These are phyloP conservation scores for Istiophorus platypterus DNA, from an alignment of 2,113 vertebrate genomes.

Conservation along the genomic window DNA sequence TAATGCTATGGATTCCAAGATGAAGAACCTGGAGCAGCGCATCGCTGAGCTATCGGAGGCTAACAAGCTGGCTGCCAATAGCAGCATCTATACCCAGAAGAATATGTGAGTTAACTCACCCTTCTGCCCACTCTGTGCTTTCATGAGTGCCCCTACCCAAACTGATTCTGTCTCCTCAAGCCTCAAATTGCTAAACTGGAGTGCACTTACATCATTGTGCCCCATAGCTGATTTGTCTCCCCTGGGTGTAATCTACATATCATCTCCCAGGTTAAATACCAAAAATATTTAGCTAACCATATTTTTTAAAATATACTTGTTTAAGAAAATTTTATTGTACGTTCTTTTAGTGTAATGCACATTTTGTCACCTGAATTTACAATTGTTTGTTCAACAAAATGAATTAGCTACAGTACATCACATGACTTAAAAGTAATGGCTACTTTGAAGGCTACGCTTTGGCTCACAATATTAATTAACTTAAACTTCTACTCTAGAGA, in stretches of 20 bases:
- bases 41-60: constrained; percentile 97
- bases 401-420: background rate
- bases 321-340: background rate
- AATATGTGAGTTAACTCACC: constrained; percentile 92
- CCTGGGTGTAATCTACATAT: background rate
- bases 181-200: constrained; percentile 51
- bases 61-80: constrained; percentile 98
- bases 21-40: constrained; percentile 97
- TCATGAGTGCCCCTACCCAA: constrained; percentile 35
- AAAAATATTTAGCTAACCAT: constrained; percentile 25
- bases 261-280: constrained; percentile 18
- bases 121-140: constrained; percentile 55
- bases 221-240: constrained; percentile 1
- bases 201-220: constrained; percentile 15
- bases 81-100: constrained; percentile 98
- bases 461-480: background rate
- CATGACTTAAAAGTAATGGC: background rate
- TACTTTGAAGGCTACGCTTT: background rate
- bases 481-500: background rate
- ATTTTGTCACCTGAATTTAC: background rate
- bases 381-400: background rate
- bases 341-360: background rate
- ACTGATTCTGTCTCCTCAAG: constrained; percentile 15
- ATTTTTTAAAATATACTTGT: background rate
- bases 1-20: constrained; percentile 99